Conservation (phyloP, 2,797 vertebrate genomes). For the Amblyopsis hoosieri region DNA sequence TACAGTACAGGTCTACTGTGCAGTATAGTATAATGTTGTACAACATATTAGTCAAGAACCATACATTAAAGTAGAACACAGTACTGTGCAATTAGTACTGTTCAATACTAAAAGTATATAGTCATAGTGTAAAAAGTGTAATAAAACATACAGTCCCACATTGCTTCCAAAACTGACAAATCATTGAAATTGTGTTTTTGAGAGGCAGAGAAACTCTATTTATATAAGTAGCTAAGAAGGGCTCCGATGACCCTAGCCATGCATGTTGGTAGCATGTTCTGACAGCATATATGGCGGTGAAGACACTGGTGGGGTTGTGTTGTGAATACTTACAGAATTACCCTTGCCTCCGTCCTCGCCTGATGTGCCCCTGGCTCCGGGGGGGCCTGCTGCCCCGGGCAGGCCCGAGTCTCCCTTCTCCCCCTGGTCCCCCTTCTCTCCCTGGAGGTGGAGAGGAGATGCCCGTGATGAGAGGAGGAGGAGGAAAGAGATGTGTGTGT, state of each 20-base stretch:
- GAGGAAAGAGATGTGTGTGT: background rate
- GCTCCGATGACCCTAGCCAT: conserved; percentile 65
- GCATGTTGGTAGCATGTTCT: no score
- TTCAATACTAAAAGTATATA: background rate
- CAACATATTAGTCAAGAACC: no score
- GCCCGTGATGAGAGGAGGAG: background rate
- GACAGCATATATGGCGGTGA: background rate
- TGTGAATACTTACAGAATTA: conserved; percentile 82
- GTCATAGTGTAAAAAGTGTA: background rate
- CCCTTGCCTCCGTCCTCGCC: conserved; percentile 96
- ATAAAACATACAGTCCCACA: background rate
- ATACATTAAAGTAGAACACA: no score
- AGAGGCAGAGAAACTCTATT: no score
- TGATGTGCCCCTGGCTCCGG: conserved; percentile 87
- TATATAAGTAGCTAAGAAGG: no score
- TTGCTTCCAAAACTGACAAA: background rate
- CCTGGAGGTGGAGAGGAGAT: conserved; percentile 68
- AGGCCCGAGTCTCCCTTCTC: conserved; percentile 95
- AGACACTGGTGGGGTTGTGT: background rate
- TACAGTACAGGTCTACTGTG: background rate
- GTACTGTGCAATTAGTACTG: background rate
- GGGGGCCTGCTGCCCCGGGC: conserved; percentile 89
- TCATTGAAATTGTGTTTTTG: no score
- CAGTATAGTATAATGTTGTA: background rate
- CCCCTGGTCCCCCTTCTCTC: conserved; percentile 91